Evolutionary conservation across 2,888 invertebrate species (phyloP), one percentile per base, ranked within the genome.

Genomic region (Schizotus pectinicornis): DNA sequence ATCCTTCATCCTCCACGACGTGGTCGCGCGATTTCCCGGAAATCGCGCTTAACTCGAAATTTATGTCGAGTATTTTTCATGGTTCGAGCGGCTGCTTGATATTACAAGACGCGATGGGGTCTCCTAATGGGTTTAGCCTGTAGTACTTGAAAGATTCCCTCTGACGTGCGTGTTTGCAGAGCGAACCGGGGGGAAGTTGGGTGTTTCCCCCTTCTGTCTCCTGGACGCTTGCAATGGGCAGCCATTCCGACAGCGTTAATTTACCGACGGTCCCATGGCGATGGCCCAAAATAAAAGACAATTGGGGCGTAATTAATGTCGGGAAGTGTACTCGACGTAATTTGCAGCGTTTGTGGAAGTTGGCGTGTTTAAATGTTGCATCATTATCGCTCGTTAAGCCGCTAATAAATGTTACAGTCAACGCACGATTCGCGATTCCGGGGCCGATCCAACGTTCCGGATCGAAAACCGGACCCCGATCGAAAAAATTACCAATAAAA

Each of bases 71-170:
- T 68, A 72, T 74, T 75, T 74, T 75, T 74, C 73, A 72, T 74
- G 72, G 73, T 73, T 73, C 70, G 64, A 73, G 70, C 69, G 68
- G 70, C 67, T 63, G 70, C 69, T 72, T 70, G 74, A 74, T 74
- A 73, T 70, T 74, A 74, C 74, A 74, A 71, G 72, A 68, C 71
- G 63, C 72, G 70, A 71, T 74, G 73, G 74, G 72, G 72, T 69
- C 71, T 70, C 70, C 72, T 75, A 75, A 75, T 75, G 75, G 73
- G 64, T 74, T 72, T 73, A 73, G 74, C 70, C 73, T 74, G 73
- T 71, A 72, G 73, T 71, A 72, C 72, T 72, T 74, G 69, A 73
- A 74, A 74, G 72, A 73, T 67, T 68, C 22, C 68, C 55, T 68
- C 67, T 68, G 69, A 69, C 71, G 71, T 67, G 69, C 67, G 59